Percentiles rank a stretch among this genome's conserved stretches.
Conservation (phyloP, 92 coral and sea anemone genomes). For the Virgularia gustaviana region DNA sequence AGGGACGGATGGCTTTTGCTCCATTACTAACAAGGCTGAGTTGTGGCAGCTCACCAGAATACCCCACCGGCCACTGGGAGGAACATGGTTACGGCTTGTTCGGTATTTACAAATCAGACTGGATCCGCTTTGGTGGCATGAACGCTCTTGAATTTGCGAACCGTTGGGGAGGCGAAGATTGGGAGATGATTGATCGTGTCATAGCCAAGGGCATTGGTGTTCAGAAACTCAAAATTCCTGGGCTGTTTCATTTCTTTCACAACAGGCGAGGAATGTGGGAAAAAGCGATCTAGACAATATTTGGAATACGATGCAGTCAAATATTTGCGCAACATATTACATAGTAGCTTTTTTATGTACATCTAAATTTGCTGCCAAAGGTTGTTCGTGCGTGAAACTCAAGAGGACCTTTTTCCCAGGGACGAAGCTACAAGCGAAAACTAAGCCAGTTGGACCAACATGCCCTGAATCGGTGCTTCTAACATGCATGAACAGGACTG, state of each 20-base stretch:
- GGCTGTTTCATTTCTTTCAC: constrained; percentile 73
- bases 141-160: constrained; percentile 58
- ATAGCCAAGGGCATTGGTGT: constrained; percentile 54
- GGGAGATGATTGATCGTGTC: constrained; percentile 83
- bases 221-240: constrained; percentile 70
- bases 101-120: constrained; percentile 69
- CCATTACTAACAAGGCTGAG: constrained; percentile 10
- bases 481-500: too few relatives aligned
- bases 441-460: too few relatives aligned
- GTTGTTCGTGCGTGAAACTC: too few relatives aligned
- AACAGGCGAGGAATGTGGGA: constrained; percentile 77
- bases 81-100: constrained; percentile 24
- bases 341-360: neutral
- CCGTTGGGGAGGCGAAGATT: constrained; percentile 88
- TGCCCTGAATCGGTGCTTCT: too few relatives aligned
- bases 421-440: too few relatives aligned
- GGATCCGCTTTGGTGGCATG: constrained; percentile 83
- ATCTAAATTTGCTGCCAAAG: too few relatives aligned
- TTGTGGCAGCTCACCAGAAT: constrained; percentile 30
- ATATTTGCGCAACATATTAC: neutral
- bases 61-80: constrained; percentile 33
- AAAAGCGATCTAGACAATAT: neutral
- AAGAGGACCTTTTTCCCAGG: too few relatives aligned
- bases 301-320: too few relatives aligned
- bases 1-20: constrained; percentile 22